A percentile compares a stretch with the other conserved stretches of the same genome.
Evolutionary conservation across 1,140 invertebrate genomes (phyloP).

Genomic region (Meloidogyne floridensis): DNA sequence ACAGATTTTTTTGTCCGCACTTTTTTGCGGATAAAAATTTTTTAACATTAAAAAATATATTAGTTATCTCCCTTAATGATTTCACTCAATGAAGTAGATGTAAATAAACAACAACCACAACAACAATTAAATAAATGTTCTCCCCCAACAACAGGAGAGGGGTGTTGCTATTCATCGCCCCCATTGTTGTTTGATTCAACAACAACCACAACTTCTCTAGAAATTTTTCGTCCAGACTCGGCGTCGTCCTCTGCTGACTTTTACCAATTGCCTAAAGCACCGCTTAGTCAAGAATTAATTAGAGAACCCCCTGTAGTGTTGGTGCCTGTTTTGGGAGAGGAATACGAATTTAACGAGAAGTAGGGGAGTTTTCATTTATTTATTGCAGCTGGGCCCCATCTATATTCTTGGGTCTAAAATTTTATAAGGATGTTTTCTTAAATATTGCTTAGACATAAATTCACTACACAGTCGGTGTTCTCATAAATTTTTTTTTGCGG

Average conservation of each 20-base stretch:
- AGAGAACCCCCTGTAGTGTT: conserved; percentile 3
- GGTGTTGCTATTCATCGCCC: neutral
- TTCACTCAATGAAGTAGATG: neutral
- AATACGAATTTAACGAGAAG: conserved; percentile 21
- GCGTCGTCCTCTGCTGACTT: conserved; percentile 8
- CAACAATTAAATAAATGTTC: neutral
- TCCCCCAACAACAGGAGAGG: neutral
- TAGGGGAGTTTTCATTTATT: neutral
- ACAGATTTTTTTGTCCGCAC: too few species aligned
- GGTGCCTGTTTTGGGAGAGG: neutral
- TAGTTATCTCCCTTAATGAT: neutral
- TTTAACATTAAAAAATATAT: neutral
- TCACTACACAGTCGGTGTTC: too few species aligned
- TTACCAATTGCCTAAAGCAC: conserved; percentile 17
- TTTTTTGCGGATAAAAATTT: neutral
- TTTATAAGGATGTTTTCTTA: too few species aligned
- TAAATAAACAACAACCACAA: neutral
- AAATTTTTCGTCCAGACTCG: conserved; percentile 20
- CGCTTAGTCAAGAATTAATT: conserved; percentile 14
- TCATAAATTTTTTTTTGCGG: too few species aligned
- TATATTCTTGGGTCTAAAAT: too few species aligned
- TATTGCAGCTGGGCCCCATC: neutral
- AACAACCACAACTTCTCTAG: neutral
- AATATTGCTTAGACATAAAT: too few species aligned
- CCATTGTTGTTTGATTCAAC: neutral